phyloP scores from a whole-genome alignment of 2,113 vertebrate genomes.

The Myrmecophaga tridactyla region DNA sequence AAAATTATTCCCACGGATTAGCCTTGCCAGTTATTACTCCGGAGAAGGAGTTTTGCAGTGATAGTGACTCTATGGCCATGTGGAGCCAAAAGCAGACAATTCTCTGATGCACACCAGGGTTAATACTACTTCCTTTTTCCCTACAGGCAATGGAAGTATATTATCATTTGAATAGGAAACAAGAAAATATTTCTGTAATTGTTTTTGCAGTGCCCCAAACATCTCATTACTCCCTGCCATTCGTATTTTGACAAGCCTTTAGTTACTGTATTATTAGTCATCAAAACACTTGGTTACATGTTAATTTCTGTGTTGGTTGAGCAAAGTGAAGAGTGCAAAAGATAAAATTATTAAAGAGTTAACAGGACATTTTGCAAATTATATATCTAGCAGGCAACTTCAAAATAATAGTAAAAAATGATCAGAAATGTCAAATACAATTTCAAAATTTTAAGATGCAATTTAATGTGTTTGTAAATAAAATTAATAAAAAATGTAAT shows the following conservation, averaged over 20 bases:
- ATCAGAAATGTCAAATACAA: background rate
- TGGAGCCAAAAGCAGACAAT: background rate
- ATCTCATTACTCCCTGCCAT: background rate
- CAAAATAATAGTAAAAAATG: background rate
- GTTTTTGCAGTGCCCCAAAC: background rate
- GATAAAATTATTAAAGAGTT: background rate
- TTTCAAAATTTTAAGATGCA: background rate
- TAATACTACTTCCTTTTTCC: background rate
- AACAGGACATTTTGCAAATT: background rate
- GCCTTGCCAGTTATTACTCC: background rate
- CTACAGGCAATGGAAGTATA: background rate
- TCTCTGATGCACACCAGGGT: background rate
- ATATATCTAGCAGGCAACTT: background rate
- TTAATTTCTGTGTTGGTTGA: background rate
- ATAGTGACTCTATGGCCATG: background rate
- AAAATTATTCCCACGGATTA: background rate
- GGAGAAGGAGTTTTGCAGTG: background rate
- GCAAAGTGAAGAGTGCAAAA: background rate
- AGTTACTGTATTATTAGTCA: background rate
- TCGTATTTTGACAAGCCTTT: background rate
- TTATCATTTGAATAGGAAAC: background rate
- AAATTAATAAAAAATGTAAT: background rate
- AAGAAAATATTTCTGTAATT: background rate
- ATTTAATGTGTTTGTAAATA: background rate
- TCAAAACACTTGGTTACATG: background rate